Base-by-base conservation (phyloP, 1,140 invertebrate genomes). In the Drosophila erecta region DNA sequence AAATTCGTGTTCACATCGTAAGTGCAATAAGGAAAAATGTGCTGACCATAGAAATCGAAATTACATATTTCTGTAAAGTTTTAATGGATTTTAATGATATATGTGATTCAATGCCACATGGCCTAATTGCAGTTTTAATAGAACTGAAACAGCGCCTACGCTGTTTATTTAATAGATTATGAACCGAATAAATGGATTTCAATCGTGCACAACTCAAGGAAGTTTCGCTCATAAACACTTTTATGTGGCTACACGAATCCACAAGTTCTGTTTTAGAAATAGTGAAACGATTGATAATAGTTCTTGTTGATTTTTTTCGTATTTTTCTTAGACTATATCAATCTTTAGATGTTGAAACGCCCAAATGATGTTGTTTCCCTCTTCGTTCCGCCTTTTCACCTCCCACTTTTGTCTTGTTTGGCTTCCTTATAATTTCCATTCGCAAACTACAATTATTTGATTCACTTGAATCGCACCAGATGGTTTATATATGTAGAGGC, bases 361-460 rank as follows among this genome's bases (percentile, higher is more conserved):
- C 64, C 64, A 64, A 67, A 64, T 67, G 64, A 67, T 67, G 64
- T 67, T 67, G 27, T 64, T 67, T 51, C 46, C 64, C 37, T 64
- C 6, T 33, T 44, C n/a, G 33, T 54, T 38, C 5, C 41, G 49
- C 66, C 66, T 8, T 22, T 20, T 35, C 38, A 14, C 37, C 24
- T 41, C 57, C 57, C 12, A 35, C 11, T 4, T 37, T 40, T 30
- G 22, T 15, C 59, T 30, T 61, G 24, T 54, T 70, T 56, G 66
- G 64, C 66, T 70, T 70, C 66, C 56, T 70, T 69, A 69, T 69
- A 69, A 70, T 70, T 70, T 70, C 50, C 62, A 76, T 76, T 59
- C 27, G 74, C 55, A 44, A 58, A 66, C 70, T 64, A 56, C 64
- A 70, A 70, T 70, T 70, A 70, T 70, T 70, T 70, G 50, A 71